Evolutionary conservation across 1,140 invertebrate genomes (phyloP).

Genomic region (Centruroides sculpturatus): DNA sequence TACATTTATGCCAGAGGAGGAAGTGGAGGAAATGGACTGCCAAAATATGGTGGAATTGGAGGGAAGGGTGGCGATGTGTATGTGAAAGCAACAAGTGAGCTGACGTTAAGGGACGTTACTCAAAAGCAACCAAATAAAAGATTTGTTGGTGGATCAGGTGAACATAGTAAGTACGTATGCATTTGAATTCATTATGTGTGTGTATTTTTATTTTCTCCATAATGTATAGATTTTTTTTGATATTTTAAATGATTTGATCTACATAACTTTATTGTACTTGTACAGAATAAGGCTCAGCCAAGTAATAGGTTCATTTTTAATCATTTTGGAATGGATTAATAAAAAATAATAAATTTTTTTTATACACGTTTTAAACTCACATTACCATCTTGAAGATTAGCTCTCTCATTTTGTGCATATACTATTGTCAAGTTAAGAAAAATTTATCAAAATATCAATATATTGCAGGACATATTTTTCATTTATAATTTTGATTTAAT

Average conservation of each 20-base stretch:
- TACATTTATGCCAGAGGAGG: constrained; percentile 56
- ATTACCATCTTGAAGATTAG: no score
- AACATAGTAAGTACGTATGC: constrained; percentile 40
- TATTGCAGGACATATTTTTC: no score
- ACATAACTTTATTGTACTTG: no score
- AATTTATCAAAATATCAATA: no score
- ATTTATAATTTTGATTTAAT: no score
- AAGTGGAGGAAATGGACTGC: constrained; percentile 56
- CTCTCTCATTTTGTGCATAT: no score
- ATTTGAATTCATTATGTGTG: not conserved
- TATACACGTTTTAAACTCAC: no score
- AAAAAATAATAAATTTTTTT: no score
- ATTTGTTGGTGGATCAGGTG: constrained; percentile 45
- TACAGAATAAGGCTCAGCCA: no score
- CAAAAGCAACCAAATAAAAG: constrained; percentile 38
- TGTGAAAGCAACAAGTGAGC: constrained; percentile 45
- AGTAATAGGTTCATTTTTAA: no score
- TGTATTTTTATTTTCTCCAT: not conserved
- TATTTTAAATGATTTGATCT: not conserved
- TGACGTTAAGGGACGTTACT: constrained; percentile 41
- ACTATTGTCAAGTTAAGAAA: no score
- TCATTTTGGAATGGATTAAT: no score
- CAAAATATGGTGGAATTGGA: constrained; percentile 64
- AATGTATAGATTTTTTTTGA: not conserved
- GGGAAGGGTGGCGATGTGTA: constrained; percentile 72